These are phyloP conservation scores for Ceratina japonica DNA, from an alignment of 1,140 invertebrate species.

Conservation along the genomic window DNA sequence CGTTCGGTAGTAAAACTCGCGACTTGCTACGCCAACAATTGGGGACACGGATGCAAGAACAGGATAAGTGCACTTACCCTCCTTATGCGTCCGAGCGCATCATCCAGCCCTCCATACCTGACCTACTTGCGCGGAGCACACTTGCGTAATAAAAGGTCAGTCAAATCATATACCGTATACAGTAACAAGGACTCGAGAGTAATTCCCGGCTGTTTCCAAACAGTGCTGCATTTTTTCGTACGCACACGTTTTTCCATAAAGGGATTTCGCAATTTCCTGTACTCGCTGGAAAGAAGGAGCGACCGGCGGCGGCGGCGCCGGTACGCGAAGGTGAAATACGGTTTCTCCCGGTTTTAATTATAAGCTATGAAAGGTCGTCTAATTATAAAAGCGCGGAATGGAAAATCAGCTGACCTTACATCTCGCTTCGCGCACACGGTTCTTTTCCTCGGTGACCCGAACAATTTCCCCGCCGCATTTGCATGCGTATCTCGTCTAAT, in stretches of 20 bases:
- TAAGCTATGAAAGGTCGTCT: no score
- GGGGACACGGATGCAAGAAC: slow-evolving; percentile 60
- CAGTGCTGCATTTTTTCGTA: not conserved
- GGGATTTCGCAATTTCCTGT: no score
- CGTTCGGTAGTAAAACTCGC: slow-evolving; percentile 15
- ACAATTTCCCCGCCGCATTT: no score
- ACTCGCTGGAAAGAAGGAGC: no score
- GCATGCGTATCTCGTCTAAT: no score
- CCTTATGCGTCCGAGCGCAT: slow-evolving; percentile 55
- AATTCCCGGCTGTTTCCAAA: not conserved
- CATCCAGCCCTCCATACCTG: slow-evolving; percentile 36
- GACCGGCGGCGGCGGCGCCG: no score
- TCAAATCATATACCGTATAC: not conserved
- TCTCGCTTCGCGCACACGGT: no score
- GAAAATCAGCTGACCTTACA: no score
- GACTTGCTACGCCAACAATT: slow-evolving; percentile 47
- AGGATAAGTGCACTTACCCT: slow-evolving; percentile 67
- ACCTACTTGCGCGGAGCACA: slow-evolving; percentile 29
- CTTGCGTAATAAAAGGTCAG: slow-evolving; percentile 48
- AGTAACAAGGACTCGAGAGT: not conserved
- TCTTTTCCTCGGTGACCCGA: no score
- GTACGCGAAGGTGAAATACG: no score
- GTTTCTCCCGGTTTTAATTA: no score
- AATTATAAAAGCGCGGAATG: no score
- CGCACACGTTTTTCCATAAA: not conserved